Percentiles rank a stretch among this genome's conserved stretches.
Conservation (phyloP, 1,140 invertebrate species). For the Zaprionus africanus region DNA sequence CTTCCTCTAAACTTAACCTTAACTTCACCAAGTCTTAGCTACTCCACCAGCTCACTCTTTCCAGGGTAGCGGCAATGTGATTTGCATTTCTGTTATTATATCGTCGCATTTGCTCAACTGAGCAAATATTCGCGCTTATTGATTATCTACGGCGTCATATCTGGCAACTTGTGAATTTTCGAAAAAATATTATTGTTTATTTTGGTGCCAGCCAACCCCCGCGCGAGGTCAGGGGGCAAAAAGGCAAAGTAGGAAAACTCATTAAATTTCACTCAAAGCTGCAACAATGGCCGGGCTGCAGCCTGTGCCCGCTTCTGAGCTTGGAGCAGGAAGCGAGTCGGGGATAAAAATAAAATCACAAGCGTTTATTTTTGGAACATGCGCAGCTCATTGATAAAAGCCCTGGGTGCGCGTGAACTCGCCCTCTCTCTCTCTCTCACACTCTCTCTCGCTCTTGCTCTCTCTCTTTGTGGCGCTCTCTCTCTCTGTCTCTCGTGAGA, state of each 20-base stretch:
- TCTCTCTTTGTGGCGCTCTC: background rate
- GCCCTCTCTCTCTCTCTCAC: background rate
- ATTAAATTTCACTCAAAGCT: slow-evolving; percentile 21
- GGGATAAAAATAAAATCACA: slow-evolving; percentile 63
- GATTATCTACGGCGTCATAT: slow-evolving; percentile 8
- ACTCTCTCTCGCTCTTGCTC: slow-evolving; percentile 2
- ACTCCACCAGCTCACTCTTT: background rate
- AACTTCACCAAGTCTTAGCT: no score
- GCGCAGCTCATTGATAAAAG: slow-evolving; percentile 75
- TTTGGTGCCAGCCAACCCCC: background rate
- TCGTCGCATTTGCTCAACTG: slow-evolving; percentile 2
- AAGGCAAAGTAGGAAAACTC: slow-evolving; percentile 15
- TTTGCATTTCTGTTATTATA: slow-evolving; percentile 21
- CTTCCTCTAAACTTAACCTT: no score
- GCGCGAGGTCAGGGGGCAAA: background rate
- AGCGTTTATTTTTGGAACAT: slow-evolving; percentile 72
- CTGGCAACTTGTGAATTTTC: background rate
- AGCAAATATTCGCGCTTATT: slow-evolving; percentile 5
- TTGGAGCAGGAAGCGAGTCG: background rate
- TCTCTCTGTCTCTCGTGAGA: slow-evolving; percentile 19
- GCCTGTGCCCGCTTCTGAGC: background rate
- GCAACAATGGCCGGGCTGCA: slow-evolving; percentile 28
- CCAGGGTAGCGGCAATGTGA: background rate
- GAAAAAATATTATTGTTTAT: slow-evolving; percentile 17
- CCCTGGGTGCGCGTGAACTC: slow-evolving; percentile 35